A percentile compares a stretch with the other conserved stretches of the same genome.
Conservation (phyloP, 2,797 vertebrate genomes). For the Peromyscus attwateri region DNA sequence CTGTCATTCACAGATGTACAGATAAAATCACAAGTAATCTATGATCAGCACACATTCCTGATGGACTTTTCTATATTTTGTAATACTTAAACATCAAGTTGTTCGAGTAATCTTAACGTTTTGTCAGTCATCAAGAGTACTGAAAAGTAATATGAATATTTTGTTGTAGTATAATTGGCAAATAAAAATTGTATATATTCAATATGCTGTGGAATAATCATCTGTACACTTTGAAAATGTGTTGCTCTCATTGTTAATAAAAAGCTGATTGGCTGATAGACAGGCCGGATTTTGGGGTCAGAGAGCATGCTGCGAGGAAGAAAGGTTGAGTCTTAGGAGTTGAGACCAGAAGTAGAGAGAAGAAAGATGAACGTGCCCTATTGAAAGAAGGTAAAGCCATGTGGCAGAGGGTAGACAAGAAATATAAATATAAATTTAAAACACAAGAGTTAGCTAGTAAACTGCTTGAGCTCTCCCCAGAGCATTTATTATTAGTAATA, state of each 20-base stretch:
- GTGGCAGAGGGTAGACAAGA: too few relatives aligned
- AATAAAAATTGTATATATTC: background rate
- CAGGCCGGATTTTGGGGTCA: background rate
- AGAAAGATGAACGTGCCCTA: background rate
- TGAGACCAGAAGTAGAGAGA: background rate
- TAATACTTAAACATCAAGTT: background rate
- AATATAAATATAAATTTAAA: too few relatives aligned
- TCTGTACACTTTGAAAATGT: background rate
- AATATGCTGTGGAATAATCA: background rate
- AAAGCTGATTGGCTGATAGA: background rate
- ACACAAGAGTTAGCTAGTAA: too few relatives aligned
- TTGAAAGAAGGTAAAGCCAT: too few relatives aligned
- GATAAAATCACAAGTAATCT: slow-evolving; percentile 1
- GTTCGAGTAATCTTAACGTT: background rate
- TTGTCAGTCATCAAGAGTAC: background rate
- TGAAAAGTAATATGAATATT: background rate
- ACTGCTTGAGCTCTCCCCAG: too few relatives aligned
- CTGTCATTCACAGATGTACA: background rate
- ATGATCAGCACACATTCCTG: background rate
- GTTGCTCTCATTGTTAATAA: background rate
- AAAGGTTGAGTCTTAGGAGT: background rate
- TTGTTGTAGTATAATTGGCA: background rate
- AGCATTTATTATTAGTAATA: too few relatives aligned
- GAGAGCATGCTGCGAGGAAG: background rate
- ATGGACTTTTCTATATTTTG: background rate